Conservation (phyloP, 2,797 vertebrate genomes). For the Amblyraja radiata region DNA sequence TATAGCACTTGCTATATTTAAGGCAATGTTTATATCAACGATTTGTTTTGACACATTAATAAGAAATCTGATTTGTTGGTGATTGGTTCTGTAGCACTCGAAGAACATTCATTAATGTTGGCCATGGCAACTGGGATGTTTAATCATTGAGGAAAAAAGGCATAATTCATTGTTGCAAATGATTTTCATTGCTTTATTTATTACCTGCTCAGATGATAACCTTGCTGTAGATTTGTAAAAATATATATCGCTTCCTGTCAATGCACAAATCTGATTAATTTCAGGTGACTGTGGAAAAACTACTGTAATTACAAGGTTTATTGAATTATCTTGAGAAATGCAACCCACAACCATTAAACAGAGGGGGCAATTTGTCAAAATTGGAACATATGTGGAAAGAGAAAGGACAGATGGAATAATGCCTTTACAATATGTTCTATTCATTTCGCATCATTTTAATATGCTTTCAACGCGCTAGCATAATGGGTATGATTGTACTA, state of each 20-base stretch:
- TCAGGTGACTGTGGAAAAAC: not conserved
- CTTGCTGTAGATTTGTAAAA: not conserved
- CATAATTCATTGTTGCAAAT: not conserved
- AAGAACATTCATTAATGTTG: not conserved
- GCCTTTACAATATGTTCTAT: not conserved
- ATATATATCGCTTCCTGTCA: not conserved
- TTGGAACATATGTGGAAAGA: not conserved
- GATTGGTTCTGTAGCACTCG: not conserved
- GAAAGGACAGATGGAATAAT: not conserved
- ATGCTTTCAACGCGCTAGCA: not conserved
- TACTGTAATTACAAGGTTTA: not conserved
- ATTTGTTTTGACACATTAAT: not conserved
- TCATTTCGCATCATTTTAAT: not conserved
- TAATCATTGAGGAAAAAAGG: conserved; percentile 7
- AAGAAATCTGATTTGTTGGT: conserved; percentile 9
- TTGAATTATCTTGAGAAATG: not conserved
- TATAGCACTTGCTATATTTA: not conserved
- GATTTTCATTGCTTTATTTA: not conserved
- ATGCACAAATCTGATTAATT: not conserved
- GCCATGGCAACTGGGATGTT: not conserved
- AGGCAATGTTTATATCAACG: not conserved
- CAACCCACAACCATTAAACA: not conserved
- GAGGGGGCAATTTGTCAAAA: not conserved
- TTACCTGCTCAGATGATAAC: not conserved
- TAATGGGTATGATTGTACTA: not conserved